These are phyloP conservation scores for Aricia agestis DNA, from an alignment of 1,140 invertebrate genomes.

Conservation along the genomic window DNA sequence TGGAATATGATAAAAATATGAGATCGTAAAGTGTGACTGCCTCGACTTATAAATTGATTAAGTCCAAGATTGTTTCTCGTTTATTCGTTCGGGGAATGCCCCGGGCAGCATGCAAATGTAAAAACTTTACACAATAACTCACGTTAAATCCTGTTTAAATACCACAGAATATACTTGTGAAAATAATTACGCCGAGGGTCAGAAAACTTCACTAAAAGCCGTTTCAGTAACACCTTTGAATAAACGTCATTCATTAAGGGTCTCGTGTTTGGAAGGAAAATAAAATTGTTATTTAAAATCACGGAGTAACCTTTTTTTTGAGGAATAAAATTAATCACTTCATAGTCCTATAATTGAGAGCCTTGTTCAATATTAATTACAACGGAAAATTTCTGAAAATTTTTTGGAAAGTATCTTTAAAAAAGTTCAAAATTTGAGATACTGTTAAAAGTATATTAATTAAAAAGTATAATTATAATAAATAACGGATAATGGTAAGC, in stretches of 20 bases:
- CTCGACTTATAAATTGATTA: conserved; percentile 12
- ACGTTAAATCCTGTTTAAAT: not conserved
- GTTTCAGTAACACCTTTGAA: not conserved
- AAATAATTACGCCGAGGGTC: not conserved
- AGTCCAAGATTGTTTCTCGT: conserved; percentile 14
- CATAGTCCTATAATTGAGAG: no score
- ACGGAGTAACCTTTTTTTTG: not conserved
- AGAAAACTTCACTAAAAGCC: not conserved
- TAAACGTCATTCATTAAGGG: not conserved
- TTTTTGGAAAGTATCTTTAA: no score
- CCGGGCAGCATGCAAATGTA: conserved; percentile 3
- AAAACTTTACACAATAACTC: conserved; percentile 14
- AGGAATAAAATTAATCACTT: not conserved
- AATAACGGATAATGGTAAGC: no score
- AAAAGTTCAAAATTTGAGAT: no score
- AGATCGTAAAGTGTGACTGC: conserved; percentile 2
- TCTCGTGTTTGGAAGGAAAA: not conserved
- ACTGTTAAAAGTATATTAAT: no score
- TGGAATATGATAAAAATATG: conserved; percentile 7
- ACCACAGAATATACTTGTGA: not conserved
- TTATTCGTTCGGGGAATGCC: conserved; percentile 1
- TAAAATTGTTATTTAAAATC: not conserved
- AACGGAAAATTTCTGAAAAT: no score
- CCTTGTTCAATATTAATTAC: no score
- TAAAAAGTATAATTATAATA: no score